Evolutionary conservation across 2,113 vertebrate species (phyloP), one percentile per base, ranked within the genome.

Genomic region (Tetraodon nigroviridis): DNA sequence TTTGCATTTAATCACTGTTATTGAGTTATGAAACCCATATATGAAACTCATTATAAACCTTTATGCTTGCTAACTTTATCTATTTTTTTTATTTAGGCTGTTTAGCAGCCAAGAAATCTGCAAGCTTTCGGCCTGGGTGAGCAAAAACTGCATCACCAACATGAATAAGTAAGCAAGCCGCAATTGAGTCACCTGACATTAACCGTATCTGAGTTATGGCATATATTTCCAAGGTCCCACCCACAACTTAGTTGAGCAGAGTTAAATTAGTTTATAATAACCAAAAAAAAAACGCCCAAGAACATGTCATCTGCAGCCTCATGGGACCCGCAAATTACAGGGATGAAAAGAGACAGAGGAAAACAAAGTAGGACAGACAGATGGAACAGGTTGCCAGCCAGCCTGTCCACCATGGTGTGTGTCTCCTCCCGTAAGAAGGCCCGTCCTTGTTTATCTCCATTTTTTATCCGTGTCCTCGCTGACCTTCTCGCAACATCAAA

Each of bases 371-470:
- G 41, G 20, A 72, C 45, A 73, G 75, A 77, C 70, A 77, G 75
- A 76, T 73, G 73, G 71, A 80, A 69, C 61, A 62, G 52, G 76
- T 71, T 72, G 61, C 55, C 61, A 70, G 58, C 56, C 74, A 73
- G 51, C 62, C 41, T 80, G 57, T 66, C 72, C n/a, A 18, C 64
- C 75, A 76, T 79, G 79, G 64, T 75, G 67, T 58, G 14, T 60
- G 29, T 66, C 60, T 80, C 76, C 76, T 60, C 44, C 76, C 50
- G 16, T 55, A 77, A 75, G 46, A 67, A 54, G 42, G 27, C 41
- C 48, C 13, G 14, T 56, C 20, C 50, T 14, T 61, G 69, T 53
- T 65, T 51, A 37, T 42, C 29, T 51, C 18, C 48, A 48, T 58
- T 62, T 40, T 64, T 71, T 64, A 15, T 47, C 21, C 7, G 29